These are phyloP conservation scores for Balaeniceps rex DNA, from an alignment of 2,113 vertebrate species.

Conservation along the genomic window DNA sequence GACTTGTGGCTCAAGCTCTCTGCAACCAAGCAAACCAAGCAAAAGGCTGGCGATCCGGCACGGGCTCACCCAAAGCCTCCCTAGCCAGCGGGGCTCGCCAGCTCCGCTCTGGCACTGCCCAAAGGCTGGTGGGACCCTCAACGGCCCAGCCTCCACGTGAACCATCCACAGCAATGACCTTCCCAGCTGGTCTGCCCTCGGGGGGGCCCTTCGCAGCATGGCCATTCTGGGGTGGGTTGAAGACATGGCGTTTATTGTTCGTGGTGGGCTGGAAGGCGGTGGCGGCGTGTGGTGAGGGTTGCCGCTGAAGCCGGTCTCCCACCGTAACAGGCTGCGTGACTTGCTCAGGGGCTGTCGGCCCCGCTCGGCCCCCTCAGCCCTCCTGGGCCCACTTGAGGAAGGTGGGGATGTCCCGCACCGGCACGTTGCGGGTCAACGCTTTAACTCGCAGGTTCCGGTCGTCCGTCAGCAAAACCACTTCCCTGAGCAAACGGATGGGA, in stretches of 20 bases:
- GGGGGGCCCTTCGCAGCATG: constrained; percentile 41
- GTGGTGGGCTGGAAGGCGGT: constrained; percentile 15
- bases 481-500: constrained; percentile 85
- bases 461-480: constrained; percentile 94
- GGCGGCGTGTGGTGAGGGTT: background rate
- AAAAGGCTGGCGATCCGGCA: background rate
- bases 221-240: constrained; percentile 52
- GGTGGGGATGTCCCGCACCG: constrained; percentile 93
- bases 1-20: background rate
- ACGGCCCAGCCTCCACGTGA: background rate
- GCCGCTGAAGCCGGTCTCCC: constrained; percentile 23
- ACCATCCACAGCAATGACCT: constrained; percentile 57
- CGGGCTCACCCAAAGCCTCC: constrained; percentile 17
- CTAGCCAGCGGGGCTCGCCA: background rate
- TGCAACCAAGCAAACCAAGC: constrained; percentile 53
- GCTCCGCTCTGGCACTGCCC: constrained; percentile 12
- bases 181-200: constrained; percentile 24
- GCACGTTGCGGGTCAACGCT: constrained; percentile 94
- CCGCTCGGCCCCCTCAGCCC: constrained; percentile 79
- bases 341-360: constrained; percentile 53
- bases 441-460: constrained; percentile 97
- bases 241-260: constrained; percentile 63
- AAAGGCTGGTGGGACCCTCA: background rate
- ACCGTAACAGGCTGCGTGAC: constrained; percentile 23
- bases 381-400: constrained; percentile 98